Base-by-base conservation (phyloP, 2,797 vertebrate species). In the Lacerta agilis region DNA sequence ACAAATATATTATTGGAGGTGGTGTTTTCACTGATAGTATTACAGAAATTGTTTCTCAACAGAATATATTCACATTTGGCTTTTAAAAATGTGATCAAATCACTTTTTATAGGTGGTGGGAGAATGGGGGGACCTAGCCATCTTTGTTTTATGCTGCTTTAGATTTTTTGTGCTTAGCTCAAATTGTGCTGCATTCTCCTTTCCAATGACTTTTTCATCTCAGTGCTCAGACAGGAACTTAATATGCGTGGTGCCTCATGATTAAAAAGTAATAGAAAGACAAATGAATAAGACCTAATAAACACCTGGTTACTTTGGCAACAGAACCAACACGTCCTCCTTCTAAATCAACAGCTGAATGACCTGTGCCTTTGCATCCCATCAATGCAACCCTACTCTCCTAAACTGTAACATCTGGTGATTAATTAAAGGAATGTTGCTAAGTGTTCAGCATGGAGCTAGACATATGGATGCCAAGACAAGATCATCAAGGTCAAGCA, bases 281-380 rank as follows among this genome's bases (percentile, higher is more conserved):
- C 17, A 64, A 64, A 64, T 64, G 61, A 64, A 23, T 7, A 64
- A 23, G 20, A 64, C 61, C 55, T 80, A 33, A 85, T 25, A 61
- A 87, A 87, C 8, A 79, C 38, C 3, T 72, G 20, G 1, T 83
- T 75, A 29, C 36, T 87, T 87, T 93, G 88, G 93, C 84, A 23
- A 87, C 69, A 93, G 71, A 94, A 91, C 66, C 90, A 93, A 92
- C 86, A 92, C 85, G 33, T 92, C 80, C 75, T 90, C 88, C 87
- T 58, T 88, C 86, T 94, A 89, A 92, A 90, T 93, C 91, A 91
- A 90, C 91, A 83, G 86, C 72, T 90, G 75, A 77, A n/a, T 49
- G 80, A 79, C 80, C 77, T 55, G 86, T 0, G 36, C 82, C 55
- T 93, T 94, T 91, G 87, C 83, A 93, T 82, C 90, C 90, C 71